Percentiles rank a stretch among this genome's conserved stretches.
Conservation (phyloP, 2,113 vertebrate species). For the Caranx ignobilis region DNA sequence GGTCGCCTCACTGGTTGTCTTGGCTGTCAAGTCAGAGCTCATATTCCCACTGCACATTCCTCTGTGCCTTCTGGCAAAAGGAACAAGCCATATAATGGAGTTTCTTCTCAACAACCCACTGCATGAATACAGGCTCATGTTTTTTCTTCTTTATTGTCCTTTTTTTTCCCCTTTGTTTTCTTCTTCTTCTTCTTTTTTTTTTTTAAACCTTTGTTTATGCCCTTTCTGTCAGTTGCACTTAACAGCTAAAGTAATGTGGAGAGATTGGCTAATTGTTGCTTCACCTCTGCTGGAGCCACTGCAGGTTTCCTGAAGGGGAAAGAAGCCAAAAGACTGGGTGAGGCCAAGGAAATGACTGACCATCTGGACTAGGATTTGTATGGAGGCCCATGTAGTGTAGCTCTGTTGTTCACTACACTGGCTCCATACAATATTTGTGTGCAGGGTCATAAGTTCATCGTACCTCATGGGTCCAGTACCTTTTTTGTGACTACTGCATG, state of each 20-base stretch:
- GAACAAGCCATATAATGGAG: slow-evolving; percentile 8
- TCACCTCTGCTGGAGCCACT: slow-evolving; percentile 21
- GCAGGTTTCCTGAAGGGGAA: slow-evolving; percentile 22
- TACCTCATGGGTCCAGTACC: background rate
- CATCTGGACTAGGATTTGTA: slow-evolving; percentile 45
- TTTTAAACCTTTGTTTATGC: slow-evolving; percentile 1
- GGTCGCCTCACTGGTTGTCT: slow-evolving; percentile 21
- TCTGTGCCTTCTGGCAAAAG: slow-evolving; percentile 7
- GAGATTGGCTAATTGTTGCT: slow-evolving; percentile 40
- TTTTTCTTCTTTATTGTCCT: background rate
- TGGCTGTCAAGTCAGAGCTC: slow-evolving; percentile 14
- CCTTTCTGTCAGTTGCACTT: slow-evolving; percentile 31
- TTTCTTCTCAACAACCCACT: slow-evolving; percentile 11
- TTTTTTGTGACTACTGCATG: background rate
- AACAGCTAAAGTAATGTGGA: slow-evolving; percentile 15
- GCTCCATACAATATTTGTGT: slow-evolving; percentile 5
- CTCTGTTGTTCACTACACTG: slow-evolving; percentile 1
- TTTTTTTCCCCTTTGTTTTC: background rate
- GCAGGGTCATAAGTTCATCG: slow-evolving; percentile 38
- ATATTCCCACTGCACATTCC: slow-evolving; percentile 14
- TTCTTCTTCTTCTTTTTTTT: background rate
- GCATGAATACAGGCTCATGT: background rate
- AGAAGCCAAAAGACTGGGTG: slow-evolving; percentile 4
- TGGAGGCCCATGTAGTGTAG: background rate
- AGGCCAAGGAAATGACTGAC: slow-evolving; percentile 15